Conservation (phyloP, 2,797 vertebrate species). For the Macrochelys suwanniensis region DNA sequence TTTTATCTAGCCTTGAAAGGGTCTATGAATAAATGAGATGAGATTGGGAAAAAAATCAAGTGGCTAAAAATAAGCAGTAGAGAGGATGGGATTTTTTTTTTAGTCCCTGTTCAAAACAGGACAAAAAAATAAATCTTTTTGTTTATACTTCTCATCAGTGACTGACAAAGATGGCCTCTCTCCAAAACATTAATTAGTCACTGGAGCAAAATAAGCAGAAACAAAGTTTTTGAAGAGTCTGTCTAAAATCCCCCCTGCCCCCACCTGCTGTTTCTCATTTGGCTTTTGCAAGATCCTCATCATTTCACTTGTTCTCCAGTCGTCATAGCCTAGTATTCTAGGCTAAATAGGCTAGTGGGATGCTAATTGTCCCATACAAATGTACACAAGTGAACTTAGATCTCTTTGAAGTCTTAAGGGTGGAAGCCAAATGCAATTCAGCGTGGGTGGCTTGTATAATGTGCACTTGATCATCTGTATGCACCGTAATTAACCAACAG, state of each 20-base stretch:
- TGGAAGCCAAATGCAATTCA: not conserved
- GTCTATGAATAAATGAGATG: not conserved
- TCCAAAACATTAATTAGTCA: not conserved
- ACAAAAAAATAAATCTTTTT: not conserved
- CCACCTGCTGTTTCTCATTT: not conserved
- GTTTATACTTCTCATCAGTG: not conserved
- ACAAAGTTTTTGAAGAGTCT: not conserved
- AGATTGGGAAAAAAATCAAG: not conserved
- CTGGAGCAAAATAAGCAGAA: not conserved
- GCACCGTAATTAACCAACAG: not conserved
- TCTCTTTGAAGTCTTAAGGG: not conserved
- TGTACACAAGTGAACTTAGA: not conserved
- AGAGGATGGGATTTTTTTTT: not conserved
- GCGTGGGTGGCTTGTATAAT: not conserved
- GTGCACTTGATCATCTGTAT: not conserved
- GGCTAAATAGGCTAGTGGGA: not conserved
- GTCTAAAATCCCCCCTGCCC: not conserved
- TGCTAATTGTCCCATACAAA: not conserved
- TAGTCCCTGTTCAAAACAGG: not conserved
- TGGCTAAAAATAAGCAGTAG: not conserved
- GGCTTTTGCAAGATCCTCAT: not conserved
- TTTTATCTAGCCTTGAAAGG: not conserved
- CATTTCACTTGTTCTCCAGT: not conserved
- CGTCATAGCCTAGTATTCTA: not conserved
- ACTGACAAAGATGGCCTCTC: not conserved